Base-by-base conservation (phyloP, 1,140 invertebrate species). In the Drosophila bocqueti region DNA sequence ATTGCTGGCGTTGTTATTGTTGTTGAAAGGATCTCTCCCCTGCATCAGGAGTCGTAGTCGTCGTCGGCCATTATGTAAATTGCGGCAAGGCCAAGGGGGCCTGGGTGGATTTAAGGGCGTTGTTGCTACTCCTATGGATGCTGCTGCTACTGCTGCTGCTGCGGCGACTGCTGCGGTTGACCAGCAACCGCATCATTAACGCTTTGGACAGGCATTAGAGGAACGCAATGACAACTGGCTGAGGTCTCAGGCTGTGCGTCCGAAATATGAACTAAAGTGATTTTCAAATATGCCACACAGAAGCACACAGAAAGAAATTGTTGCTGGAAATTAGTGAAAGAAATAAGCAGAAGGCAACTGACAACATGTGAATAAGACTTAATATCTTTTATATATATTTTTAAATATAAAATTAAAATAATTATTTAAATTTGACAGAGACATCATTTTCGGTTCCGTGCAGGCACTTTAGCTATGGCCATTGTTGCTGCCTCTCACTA, bases 171-270 rank as follows among this genome's bases (percentile, higher is more conserved):
- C 63, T 77, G 75, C 75, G 68, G 67, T 61, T 78, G 75, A 78
- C 75, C 75, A 78, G 65, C 59, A 85, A 87, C 76, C 83, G 77
- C 83, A 87, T 87, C 83, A 87, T 87, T 87, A 87, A 86, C 84
- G 83, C 84, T 75, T 60, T 64, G 76, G 42, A 75, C 73, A 73
- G 42, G 81, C 81, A 84, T 81, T 89, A 87, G 81, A 65, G 45
- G 58, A 64, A 65, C 66, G 81, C 69, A 89, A 78, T 87, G 83
- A 89, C 84, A 87, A 87, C 83, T 87, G 83, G 84, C 73, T 66
- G 76, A 78, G 82, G 84, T 87, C 84, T 80, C 83, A 89, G 84
- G 83, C 73, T 65, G 62, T 68, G 55, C 57, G 75, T 78, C 58
- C 58, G 58, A 67, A 79, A 79, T 79, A 79, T 79, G 76, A 81